phyloP scores from a whole-genome alignment of 2,113 vertebrate species.

The Oryzias melastigma region DNA sequence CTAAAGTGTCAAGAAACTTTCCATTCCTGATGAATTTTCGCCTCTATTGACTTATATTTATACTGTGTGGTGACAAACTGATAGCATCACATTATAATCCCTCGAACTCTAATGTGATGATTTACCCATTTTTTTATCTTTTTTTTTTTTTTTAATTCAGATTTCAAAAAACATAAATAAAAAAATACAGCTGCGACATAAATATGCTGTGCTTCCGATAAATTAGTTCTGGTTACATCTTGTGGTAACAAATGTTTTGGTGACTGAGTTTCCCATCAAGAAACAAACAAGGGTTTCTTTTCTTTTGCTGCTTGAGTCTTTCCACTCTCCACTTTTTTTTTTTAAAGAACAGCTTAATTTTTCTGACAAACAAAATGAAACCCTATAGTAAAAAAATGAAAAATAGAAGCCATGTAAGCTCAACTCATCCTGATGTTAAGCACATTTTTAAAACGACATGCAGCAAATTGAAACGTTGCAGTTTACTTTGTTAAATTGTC shows the following conservation, averaged over 20 bases:
- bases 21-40: conserved; percentile 23
- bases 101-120: too few relatives aligned
- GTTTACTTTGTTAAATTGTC: conserved; percentile 7
- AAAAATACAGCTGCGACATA: conserved; percentile 11
- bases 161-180: too few relatives aligned
- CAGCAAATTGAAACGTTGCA: neutral
- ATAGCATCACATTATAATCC: neutral
- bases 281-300: neutral
- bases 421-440: conserved; percentile 45
- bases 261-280: conserved; percentile 17
- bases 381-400: conserved; percentile 9
- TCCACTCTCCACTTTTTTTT: neutral
- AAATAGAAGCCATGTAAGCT: conserved; percentile 23
- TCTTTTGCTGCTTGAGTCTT: neutral
- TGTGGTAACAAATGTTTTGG: neutral
- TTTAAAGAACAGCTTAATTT: conserved; percentile 2
- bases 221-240: conserved; percentile 3
- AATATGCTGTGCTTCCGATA: neutral
- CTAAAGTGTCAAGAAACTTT: conserved; percentile 38
- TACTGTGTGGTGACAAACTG: conserved; percentile 8
- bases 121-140: too few relatives aligned
- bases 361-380: conserved; percentile 24
- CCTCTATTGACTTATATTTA: conserved; percentile 7
- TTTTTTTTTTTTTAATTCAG: too few relatives aligned
- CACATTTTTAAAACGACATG: conserved; percentile 11